Conservation (phyloP, 2,797 vertebrate genomes). For the Alectoris magna region DNA sequence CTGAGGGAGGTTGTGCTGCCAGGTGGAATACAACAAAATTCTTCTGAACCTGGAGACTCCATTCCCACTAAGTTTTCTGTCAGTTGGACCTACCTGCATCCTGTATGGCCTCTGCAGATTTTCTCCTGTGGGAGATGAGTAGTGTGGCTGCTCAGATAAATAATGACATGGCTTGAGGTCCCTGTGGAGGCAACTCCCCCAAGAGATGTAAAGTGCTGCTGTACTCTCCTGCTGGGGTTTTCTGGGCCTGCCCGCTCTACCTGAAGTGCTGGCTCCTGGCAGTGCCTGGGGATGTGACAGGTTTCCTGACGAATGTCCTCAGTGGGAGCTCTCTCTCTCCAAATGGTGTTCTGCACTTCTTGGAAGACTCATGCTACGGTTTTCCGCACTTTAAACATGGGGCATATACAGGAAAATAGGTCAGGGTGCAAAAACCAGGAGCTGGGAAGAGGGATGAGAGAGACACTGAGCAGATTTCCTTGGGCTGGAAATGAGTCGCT, state of each 20-base stretch:
- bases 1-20: not conserved
- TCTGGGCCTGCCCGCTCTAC: not conserved
- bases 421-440: not conserved
- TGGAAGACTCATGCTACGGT: not conserved
- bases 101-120: not conserved
- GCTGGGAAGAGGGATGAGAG: not conserved
- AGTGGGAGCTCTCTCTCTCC: not conserved
- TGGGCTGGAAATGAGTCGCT: not conserved
- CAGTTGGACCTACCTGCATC: not conserved
- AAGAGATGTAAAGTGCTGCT: not conserved
- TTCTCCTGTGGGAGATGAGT: not conserved
- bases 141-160: not conserved
- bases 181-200: not conserved
- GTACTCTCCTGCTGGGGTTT: not conserved
- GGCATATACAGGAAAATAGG: not conserved
- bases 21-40: not conserved
- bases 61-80: not conserved
- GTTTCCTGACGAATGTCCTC: not conserved
- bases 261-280: not conserved
- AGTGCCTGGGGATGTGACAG: not conserved
- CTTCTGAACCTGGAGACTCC: not conserved
- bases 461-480: not conserved
- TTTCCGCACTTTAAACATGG: not conserved
- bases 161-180: too few species aligned
- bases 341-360: not conserved